Conservation (phyloP, 92 coral and sea anemone genomes). For the Phymanthus crucifer region DNA sequence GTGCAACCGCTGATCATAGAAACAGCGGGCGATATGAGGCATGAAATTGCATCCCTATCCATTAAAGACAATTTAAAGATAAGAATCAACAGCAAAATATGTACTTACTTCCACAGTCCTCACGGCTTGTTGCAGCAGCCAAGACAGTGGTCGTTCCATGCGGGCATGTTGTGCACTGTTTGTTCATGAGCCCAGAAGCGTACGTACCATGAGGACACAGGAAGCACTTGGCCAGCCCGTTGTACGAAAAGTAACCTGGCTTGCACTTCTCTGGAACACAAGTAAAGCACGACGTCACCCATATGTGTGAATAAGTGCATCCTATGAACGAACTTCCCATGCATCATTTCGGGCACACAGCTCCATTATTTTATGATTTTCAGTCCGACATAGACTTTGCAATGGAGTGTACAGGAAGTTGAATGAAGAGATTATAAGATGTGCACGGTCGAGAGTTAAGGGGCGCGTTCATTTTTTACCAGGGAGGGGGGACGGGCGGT, state of each 20-base stretch:
- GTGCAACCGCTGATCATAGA: too few species aligned
- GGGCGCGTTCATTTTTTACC: too few species aligned
- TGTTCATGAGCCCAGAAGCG: slow-evolving; percentile 69
- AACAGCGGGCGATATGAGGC: too few species aligned
- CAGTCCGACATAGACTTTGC: too few species aligned
- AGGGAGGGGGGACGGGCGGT: too few species aligned
- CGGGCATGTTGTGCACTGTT: slow-evolving; percentile 80
- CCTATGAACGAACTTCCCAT: too few species aligned
- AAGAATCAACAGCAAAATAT: neutral
- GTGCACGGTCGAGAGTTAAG: too few species aligned
- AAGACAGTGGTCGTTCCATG: slow-evolving; percentile 87
- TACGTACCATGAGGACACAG: slow-evolving; percentile 82
- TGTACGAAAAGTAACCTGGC: slow-evolving; percentile 74
- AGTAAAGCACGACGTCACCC: neutral
- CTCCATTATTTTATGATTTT: too few species aligned
- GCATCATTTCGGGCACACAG: too few species aligned
- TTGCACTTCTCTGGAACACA: slow-evolving; percentile 69
- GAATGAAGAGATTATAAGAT: too few species aligned
- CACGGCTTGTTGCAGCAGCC: slow-evolving; percentile 80
- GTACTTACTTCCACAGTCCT: slow-evolving; percentile 94
- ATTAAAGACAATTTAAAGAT: neutral
- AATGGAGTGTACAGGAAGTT: too few species aligned
- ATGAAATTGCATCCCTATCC: too few species aligned
- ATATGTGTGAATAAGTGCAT: neutral
- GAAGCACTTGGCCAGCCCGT: slow-evolving; percentile 84